Evolutionary conservation across 2,113 vertebrate species (phyloP).

Genomic region (Xiphophorus hellerii): DNA sequence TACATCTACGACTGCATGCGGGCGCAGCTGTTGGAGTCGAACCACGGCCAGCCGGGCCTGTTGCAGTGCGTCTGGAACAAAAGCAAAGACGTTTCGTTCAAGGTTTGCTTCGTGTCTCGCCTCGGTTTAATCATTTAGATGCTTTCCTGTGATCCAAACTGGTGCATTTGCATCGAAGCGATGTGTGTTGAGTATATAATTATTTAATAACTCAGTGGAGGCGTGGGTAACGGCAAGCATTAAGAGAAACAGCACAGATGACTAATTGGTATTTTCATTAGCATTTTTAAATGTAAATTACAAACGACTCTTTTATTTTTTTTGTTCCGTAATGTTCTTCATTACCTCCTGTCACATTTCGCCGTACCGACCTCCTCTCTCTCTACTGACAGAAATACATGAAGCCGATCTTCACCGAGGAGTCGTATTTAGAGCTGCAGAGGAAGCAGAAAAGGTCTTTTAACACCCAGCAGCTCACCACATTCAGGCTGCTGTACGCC

Average conservation of each 20-base stretch:
- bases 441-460: slow-evolving; percentile 92
- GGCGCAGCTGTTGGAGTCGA: slow-evolving; percentile 82
- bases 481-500: slow-evolving; percentile 90
- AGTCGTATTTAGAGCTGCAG: slow-evolving; percentile 93
- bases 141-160: too few species aligned
- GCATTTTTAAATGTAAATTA: neutral
- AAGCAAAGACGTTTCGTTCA: slow-evolving; percentile 90
- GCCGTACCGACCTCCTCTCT: neutral
- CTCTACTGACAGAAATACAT: slow-evolving; percentile 85
- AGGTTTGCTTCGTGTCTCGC: slow-evolving; percentile 78
- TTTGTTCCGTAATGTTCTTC: neutral
- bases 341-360: slow-evolving; percentile 16
- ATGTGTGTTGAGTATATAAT: neutral
- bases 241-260: too few species aligned
- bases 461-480: slow-evolving; percentile 91
- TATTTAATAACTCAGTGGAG: neutral
- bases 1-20: slow-evolving; percentile 91
- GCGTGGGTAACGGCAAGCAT: too few species aligned
- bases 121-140: too few species aligned
- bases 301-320: neutral
- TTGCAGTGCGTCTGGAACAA: slow-evolving; percentile 91
- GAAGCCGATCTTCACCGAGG: slow-evolving; percentile 93
- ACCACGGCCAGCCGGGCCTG: slow-evolving; percentile 82
- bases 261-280: neutral
- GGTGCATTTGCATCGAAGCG: neutral